Conservation (phyloP, 1,140 invertebrate genomes). For the Lepidurus arcticus region DNA sequence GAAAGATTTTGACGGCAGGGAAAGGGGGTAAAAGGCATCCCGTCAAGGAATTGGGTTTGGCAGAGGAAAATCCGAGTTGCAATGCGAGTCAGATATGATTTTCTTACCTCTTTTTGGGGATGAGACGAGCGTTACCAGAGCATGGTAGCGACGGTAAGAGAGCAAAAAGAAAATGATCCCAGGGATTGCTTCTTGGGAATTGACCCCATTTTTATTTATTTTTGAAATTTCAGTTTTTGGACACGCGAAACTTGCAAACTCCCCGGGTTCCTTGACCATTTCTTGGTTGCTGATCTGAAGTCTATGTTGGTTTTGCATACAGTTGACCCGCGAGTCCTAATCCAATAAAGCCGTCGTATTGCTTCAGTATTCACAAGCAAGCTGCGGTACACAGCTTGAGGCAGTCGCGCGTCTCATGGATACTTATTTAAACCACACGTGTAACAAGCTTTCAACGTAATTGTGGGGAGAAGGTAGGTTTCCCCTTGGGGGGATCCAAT, state of each 20-base stretch:
- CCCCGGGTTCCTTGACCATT: too few relatives aligned
- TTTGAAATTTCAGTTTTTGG: too few relatives aligned
- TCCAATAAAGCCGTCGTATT: not conserved
- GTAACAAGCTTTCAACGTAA: slow-evolving; percentile 7
- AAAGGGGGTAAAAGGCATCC: not conserved
- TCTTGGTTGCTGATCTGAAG: too few relatives aligned
- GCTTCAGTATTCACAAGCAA: not conserved
- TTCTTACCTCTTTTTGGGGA: not conserved
- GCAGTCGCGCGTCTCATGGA: not conserved
- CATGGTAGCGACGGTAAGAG: too few relatives aligned
- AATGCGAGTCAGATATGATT: not conserved
- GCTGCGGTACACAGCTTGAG: not conserved
- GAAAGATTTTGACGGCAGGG: not conserved
- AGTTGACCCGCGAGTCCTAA: too few relatives aligned
- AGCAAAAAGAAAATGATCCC: too few relatives aligned
- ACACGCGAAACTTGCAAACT: too few relatives aligned
- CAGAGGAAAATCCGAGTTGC: not conserved
- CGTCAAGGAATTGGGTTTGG: not conserved
- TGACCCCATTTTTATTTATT: too few relatives aligned
- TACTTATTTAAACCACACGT: not conserved
- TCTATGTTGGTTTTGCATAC: too few relatives aligned
- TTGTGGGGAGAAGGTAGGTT: not conserved
- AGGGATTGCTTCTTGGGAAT: too few relatives aligned
- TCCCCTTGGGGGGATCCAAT: not conserved
- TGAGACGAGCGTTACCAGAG: too few relatives aligned